Evolutionary conservation across 2,797 vertebrate species (phyloP).

Genomic region (Agapornis canus): DNA sequence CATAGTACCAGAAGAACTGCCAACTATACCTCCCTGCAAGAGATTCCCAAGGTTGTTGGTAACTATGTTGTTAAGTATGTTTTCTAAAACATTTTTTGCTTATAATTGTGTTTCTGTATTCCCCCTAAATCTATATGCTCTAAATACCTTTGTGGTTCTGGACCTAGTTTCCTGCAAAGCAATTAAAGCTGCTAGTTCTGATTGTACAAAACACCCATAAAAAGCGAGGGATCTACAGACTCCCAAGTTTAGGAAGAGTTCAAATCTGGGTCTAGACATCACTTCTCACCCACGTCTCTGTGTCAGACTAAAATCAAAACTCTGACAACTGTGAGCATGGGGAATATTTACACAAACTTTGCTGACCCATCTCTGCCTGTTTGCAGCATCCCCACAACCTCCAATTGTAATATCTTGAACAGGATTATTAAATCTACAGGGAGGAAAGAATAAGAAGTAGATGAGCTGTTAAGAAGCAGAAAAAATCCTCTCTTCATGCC

Average conservation of each 20-base stretch:
- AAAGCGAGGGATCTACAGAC: not conserved
- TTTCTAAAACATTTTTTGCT: not conserved
- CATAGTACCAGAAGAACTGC: conserved; percentile 11
- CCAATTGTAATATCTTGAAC: not conserved
- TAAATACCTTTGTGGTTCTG: not conserved
- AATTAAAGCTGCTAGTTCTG: not conserved
- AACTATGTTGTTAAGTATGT: not conserved
- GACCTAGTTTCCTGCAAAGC: not conserved
- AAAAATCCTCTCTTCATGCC: not conserved
- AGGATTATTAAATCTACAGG: conserved; percentile 4
- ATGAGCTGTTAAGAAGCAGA: conserved; percentile 31
- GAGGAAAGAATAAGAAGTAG: conserved; percentile 11
- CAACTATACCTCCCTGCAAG: conserved; percentile 25
- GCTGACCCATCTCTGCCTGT: not conserved
- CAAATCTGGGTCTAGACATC: not conserved
- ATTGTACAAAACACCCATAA: not conserved
- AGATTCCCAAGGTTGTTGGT: conserved; percentile 17
- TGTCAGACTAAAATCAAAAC: not conserved
- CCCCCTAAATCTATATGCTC: not conserved
- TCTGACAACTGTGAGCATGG: not conserved
- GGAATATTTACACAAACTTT: not conserved
- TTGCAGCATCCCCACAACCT: not conserved
- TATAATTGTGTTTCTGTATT: not conserved
- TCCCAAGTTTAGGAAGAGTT: not conserved
- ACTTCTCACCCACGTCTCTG: not conserved